Percentiles rank a stretch among this genome's conserved stretches.
phyloP scores from a whole-genome alignment of 2,797 vertebrate species.

The Ctenopoma multispine region DNA sequence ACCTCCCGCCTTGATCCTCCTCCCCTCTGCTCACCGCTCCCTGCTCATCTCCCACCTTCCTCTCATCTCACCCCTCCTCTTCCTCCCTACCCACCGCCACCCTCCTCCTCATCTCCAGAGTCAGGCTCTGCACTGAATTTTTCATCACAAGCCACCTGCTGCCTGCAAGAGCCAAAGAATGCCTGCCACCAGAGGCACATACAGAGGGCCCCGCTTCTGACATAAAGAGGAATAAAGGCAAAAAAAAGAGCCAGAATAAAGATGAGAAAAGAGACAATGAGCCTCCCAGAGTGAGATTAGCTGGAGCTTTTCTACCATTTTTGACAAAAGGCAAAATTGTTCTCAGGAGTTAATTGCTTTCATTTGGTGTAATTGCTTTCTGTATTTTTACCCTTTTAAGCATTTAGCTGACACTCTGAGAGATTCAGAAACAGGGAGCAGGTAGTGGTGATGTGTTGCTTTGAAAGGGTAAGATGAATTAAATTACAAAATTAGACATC shows the following conservation, averaged over 20 bases:
- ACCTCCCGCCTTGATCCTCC: conserved; percentile 38
- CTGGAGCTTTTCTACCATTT: conserved; percentile 46
- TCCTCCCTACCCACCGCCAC: conserved; percentile 38
- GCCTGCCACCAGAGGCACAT: conserved; percentile 86
- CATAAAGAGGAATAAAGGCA: conserved; percentile 54
- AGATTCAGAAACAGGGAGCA: conserved; percentile 17
- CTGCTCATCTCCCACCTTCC: conserved; percentile 39
- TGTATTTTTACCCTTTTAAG: conserved; percentile 48
- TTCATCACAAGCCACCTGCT: conserved; percentile 83
- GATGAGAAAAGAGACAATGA: conserved; percentile 58
- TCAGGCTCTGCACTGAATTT: conserved; percentile 75
- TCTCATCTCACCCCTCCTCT: conserved; percentile 80
- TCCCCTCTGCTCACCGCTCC: conserved; percentile 10
- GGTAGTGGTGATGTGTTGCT: conserved; percentile 8
- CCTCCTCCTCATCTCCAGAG: conserved; percentile 54
- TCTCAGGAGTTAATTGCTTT: conserved; percentile 61
- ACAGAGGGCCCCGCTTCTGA: conserved; percentile 85
- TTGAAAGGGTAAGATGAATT: neutral
- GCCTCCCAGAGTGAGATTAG: conserved; percentile 47
- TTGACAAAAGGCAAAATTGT: conserved; percentile 64
- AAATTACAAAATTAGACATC: neutral
- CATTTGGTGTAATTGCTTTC: conserved; percentile 58
- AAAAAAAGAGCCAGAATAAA: conserved; percentile 34
- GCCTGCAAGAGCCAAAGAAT: conserved; percentile 74
- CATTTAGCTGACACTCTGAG: conserved; percentile 37